A percentile compares a stretch with the other conserved stretches of the same genome.
These are phyloP conservation scores for Lepidostoma basale DNA, from an alignment of 1,140 invertebrate species.

Conservation along the genomic window DNA sequence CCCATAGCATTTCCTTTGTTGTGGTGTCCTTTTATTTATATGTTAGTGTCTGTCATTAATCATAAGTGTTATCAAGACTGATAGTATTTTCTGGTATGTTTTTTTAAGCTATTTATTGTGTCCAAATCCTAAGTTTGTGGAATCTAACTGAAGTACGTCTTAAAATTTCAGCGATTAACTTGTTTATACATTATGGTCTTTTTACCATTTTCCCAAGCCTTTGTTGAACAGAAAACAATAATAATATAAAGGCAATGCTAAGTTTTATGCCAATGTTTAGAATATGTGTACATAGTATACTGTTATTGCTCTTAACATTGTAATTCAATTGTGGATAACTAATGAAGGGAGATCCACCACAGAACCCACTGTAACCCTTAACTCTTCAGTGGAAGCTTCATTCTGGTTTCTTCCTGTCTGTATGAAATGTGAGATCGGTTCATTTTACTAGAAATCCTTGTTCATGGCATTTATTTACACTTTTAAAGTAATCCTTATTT, in stretches of 20 bases:
- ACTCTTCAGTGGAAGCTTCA: no score
- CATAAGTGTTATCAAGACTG: slow-evolving; percentile 46
- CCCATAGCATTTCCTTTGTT: slow-evolving; percentile 31
- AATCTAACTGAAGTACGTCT: background rate
- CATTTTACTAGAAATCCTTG: no score
- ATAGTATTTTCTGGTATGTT: slow-evolving; percentile 45
- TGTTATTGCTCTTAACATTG: background rate
- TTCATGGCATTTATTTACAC: slow-evolving; percentile 3
- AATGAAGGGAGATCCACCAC: no score
- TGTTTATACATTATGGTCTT: background rate
- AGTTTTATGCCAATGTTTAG: slow-evolving; percentile 36
- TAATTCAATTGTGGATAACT: background rate
- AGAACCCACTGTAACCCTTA: no score
- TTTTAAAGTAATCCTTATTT: background rate
- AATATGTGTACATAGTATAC: slow-evolving; percentile 33
- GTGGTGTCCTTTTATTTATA: slow-evolving; percentile 34
- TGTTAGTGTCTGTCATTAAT: slow-evolving; percentile 40
- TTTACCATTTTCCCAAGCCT: background rate
- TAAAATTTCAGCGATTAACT: background rate
- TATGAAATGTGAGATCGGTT: no score
- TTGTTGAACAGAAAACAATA: slow-evolving; percentile 2
- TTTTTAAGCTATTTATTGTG: slow-evolving; percentile 44
- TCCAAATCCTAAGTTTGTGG: slow-evolving; percentile 39
- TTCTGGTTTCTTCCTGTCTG: no score
- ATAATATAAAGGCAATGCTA: slow-evolving; percentile 39